Percentiles rank a stretch among this genome's conserved stretches.
Conservation (phyloP, 2,888 invertebrate genomes). For the Drosophila melanosoma region DNA sequence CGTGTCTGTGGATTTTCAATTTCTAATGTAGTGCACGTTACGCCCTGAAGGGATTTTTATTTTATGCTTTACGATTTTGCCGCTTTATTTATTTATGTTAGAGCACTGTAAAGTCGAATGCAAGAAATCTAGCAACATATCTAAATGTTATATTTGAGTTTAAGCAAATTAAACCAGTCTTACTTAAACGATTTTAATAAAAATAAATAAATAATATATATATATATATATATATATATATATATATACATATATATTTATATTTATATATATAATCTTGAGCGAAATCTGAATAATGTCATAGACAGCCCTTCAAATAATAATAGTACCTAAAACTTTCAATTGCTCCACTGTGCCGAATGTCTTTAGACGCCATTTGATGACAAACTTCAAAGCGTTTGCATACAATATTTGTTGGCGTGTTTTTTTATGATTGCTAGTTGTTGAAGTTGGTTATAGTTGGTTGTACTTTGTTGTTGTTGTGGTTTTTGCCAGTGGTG, state of each 20-base stretch:
- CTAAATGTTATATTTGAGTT: background rate
- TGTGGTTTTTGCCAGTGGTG: constrained; percentile 44
- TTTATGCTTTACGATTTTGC: constrained; percentile 59
- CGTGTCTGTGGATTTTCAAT: constrained; percentile 78
- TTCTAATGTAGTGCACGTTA: constrained; percentile 82
- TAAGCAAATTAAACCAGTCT: background rate
- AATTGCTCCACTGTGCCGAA: constrained; percentile 44
- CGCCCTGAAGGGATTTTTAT: constrained; percentile 77
- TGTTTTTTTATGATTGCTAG: constrained; percentile 57
- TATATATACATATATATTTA: background rate
- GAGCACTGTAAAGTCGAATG: constrained; percentile 44
- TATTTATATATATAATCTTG: background rate
- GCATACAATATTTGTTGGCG: constrained; percentile 75
- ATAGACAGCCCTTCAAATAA: background rate
- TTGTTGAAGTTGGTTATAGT: constrained; percentile 14
- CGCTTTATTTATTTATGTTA: constrained; percentile 73
- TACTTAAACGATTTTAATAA: background rate
- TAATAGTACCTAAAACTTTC: background rate
- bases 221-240: background rate
- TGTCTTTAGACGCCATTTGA: constrained; percentile 71
- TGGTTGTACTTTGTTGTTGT: constrained; percentile 53
- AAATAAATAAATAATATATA: rapidly evolving
- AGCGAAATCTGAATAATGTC: background rate
- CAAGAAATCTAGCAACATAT: background rate
- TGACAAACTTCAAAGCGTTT: constrained; percentile 77